Evolutionary conservation across 2,113 vertebrate species (phyloP).

Genomic region (Synchiropus splendidus): DNA sequence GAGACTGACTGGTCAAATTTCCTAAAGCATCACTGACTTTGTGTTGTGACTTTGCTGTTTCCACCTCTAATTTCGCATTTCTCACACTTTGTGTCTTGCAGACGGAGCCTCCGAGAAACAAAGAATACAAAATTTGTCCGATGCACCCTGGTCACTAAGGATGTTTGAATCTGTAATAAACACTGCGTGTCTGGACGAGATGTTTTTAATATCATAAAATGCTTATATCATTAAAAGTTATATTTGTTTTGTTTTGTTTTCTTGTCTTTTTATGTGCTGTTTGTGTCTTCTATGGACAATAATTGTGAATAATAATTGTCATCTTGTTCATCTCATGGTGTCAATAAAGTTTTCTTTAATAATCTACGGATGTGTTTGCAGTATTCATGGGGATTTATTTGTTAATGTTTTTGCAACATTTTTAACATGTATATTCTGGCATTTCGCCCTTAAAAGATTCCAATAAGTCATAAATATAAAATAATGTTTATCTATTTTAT

Average conservation of each 20-base stretch:
- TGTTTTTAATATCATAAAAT: not conserved
- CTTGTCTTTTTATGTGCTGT: not conserved
- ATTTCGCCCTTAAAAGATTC: no score
- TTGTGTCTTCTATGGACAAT: not conserved
- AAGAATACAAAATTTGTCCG: no score
- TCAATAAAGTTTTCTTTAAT: no score
- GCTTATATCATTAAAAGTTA: no score
- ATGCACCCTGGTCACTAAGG: not conserved
- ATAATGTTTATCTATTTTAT: no score
- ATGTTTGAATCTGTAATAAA: not conserved
- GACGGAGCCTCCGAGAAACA: slow-evolving; percentile 9
- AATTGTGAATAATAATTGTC: not conserved
- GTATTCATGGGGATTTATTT: no score
- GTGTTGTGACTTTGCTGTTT: not conserved
- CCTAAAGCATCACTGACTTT: not conserved
- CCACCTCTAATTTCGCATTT: slow-evolving; percentile 16
- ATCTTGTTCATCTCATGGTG: no score
- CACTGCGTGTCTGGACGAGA: not conserved
- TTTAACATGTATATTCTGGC: no score
- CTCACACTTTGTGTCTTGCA: slow-evolving; percentile 25
- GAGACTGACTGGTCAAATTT: not conserved
- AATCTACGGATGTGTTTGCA: no score
- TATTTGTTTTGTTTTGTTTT: not conserved
- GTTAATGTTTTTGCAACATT: no score
- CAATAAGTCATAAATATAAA: no score